Conservation (phyloP, 1,140 invertebrate species). For the Zaprionus ornatus region DNA sequence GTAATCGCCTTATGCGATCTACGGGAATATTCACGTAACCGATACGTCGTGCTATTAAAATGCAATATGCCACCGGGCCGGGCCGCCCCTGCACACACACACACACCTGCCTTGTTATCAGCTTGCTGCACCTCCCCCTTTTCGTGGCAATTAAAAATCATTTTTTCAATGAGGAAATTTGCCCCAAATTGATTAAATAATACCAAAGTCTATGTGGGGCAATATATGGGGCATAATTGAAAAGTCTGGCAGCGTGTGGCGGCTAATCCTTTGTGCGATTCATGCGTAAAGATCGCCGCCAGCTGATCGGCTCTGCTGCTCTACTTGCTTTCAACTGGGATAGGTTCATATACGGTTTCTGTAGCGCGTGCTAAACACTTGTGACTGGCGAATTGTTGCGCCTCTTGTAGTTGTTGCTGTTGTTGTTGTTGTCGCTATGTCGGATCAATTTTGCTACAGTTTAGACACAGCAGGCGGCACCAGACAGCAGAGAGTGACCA, state of each 20-base stretch:
- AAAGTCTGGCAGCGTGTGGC: conserved; percentile 22
- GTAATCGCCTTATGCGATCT: conserved; percentile 54
- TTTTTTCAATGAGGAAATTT: conserved; percentile 72
- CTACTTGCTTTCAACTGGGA: conserved; percentile 4
- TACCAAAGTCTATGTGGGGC: conserved; percentile 18
- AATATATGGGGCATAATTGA: conserved; percentile 50
- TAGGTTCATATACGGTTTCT: background rate
- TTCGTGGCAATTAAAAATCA: conserved; percentile 72
- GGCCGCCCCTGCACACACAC: conserved; percentile 45
- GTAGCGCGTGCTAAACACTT: conserved; percentile 28
- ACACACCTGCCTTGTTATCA: conserved; percentile 41
- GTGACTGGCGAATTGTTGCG: conserved; percentile 14
- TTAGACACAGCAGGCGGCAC: conserved; percentile 28
- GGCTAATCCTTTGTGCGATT: conserved; percentile 49
- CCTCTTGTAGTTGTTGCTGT: conserved; percentile 4
- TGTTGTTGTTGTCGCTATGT: conserved; percentile 56
- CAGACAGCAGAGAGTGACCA: conserved; percentile 44
- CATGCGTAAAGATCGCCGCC: conserved; percentile 39
- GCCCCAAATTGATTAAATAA: conserved; percentile 72
- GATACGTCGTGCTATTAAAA: conserved; percentile 40
- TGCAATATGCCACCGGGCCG: conserved; percentile 52
- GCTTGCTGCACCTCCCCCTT: conserved; percentile 26
- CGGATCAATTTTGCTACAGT: conserved; percentile 72
- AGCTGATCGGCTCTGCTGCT: conserved; percentile 32
- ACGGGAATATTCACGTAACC: conserved; percentile 61